These are phyloP conservation scores for Anolis carolinensis DNA, from an alignment of 2,113 vertebrate species.

Conservation along the genomic window DNA sequence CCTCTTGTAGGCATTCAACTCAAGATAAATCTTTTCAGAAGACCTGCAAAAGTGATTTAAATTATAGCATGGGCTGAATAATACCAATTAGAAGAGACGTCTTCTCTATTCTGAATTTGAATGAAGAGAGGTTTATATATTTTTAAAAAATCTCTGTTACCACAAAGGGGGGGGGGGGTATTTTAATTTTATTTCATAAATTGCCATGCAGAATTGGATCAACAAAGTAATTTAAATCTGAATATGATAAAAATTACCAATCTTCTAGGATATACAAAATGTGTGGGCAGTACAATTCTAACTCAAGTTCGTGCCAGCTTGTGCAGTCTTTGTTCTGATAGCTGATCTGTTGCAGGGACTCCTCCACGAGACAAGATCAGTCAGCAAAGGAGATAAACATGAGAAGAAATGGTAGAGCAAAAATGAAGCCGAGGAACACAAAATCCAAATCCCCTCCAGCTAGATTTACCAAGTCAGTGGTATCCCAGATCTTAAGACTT, in stretches of 20 bases:
- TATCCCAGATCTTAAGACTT: too few relatives aligned
- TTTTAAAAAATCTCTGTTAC: neutral
- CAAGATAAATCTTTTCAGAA: conserved; percentile 44
- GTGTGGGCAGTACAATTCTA: too few relatives aligned
- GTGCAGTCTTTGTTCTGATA: too few relatives aligned
- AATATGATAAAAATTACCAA: neutral
- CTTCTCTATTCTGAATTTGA: neutral
- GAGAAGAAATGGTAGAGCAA: too few relatives aligned
- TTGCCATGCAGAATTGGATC: neutral
- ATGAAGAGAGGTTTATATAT: neutral
- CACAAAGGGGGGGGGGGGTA: neutral
- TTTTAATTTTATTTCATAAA: neutral
- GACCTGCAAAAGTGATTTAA: neutral
- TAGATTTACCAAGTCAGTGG: too few relatives aligned
- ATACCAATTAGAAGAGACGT: neutral
- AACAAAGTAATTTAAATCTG: neutral
- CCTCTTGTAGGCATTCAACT: conserved; percentile 48
- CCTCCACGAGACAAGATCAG: too few relatives aligned
- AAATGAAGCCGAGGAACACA: too few relatives aligned
- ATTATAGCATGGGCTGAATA: conserved; percentile 20
- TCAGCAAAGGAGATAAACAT: too few relatives aligned
- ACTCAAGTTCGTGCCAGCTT: too few relatives aligned
- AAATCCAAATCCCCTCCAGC: too few relatives aligned
- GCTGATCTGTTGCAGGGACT: too few relatives aligned
- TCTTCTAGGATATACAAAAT: neutral